Conservation (phyloP, 2,888 invertebrate species). For the Erebia ligea region DNA sequence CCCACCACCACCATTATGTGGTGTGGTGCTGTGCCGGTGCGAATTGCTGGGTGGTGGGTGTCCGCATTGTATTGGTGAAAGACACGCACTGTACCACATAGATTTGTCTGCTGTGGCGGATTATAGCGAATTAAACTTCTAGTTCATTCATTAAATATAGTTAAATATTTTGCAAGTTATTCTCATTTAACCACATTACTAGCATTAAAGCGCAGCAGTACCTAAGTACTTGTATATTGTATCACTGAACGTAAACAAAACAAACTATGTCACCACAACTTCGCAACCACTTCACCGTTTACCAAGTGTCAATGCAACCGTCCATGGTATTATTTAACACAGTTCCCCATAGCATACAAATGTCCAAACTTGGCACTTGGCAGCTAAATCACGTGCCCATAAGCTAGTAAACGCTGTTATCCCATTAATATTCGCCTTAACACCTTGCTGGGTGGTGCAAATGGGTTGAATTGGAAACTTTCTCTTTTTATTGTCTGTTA, state of each 20-base stretch:
- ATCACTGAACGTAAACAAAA: neutral
- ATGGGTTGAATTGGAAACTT: slow-evolving; percentile 41
- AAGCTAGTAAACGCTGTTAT: slow-evolving; percentile 44
- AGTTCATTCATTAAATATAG: too few relatives aligned
- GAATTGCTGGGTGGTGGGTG: too few relatives aligned
- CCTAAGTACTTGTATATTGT: neutral
- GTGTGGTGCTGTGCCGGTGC: too few relatives aligned
- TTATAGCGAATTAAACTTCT: too few relatives aligned
- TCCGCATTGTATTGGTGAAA: too few relatives aligned
- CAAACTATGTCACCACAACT: neutral
- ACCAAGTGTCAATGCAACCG: slow-evolving; percentile 14
- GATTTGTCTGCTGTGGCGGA: too few relatives aligned
- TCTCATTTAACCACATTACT: neutral
- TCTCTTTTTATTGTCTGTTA: slow-evolving; percentile 43
- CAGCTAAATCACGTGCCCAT: slow-evolving; percentile 39
- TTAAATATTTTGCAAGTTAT: too few relatives aligned
- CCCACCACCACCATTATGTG: too few relatives aligned
- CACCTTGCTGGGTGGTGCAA: slow-evolving; percentile 43
- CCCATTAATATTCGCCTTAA: slow-evolving; percentile 48
- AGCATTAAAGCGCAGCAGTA: neutral
- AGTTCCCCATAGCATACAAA: slow-evolving; percentile 27
- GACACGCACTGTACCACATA: too few relatives aligned
- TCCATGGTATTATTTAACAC: slow-evolving; percentile 33
- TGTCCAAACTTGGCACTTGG: slow-evolving; percentile 24
- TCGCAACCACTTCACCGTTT: slow-evolving; percentile 18